Base-by-base conservation (phyloP, 2,113 vertebrate genomes). In the Forbesichthys agassizii region DNA sequence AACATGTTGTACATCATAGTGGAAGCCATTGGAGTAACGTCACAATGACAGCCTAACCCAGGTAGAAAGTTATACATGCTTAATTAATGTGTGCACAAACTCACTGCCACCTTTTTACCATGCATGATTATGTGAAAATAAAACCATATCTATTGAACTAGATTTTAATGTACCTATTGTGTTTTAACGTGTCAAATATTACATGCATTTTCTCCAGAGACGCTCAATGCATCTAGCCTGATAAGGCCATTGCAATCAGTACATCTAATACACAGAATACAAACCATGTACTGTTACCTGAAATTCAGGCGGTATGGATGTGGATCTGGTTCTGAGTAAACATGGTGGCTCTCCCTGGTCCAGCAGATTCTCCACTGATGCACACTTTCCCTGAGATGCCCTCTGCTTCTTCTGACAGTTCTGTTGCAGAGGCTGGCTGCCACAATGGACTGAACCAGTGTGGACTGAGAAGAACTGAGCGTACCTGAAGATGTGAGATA, bases 391-490 rank as follows among this genome's bases (percentile, higher is more conserved):
- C 46, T 79, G n/a, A 73, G 82, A 64, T 55, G 81, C 61, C 65
- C 71, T 73, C 0, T 59, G 65, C 33, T 66, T 78, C 52, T 88
- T 87, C 47, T 71, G 90, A 86, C 75, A 82, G 69, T 66, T 84
- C 58, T 78, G 69, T 59, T 86, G 78, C 48, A 61, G 70, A 0
- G 77, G 71, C 11, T 81, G 85, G 47, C 66, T 68, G 12, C 33
- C 7, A 42, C 78, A 75, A 1, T 81, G 82, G 46, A 73, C 76
- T 63, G 82, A 78, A 49, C 73, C 69, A 46, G 88, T 84, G 72
- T 90, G 92, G 5, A 74, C 70, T 62, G 88, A 85, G 72, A 86
- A 86, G 67, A 91, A 92, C 87, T 90, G 90, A 8, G 88, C 80
- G 58, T 91, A 88, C 79, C 71, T 86, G 59, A 66, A 72, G 3